Evolutionary conservation across 2,113 vertebrate genomes (phyloP), one percentile per base, ranked within the genome.

Genomic region (Calyptomena viridis): DNA sequence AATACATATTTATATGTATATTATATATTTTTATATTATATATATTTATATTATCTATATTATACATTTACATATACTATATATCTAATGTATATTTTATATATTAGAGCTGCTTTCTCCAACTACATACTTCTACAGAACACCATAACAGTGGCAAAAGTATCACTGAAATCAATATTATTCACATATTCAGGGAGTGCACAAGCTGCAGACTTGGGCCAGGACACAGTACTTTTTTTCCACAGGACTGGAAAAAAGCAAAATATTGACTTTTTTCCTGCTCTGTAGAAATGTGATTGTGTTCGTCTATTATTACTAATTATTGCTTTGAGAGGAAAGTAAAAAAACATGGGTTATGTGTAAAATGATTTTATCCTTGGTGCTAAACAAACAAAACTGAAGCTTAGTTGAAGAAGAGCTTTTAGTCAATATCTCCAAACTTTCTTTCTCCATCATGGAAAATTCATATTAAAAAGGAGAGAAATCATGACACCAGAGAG

Each of bases 151-250:
- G n/a, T 21, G 21, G 31, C 28, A 69, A 33, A 33, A 76, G 20
- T 16, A 75, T 15, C 25, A 12, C 42, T 35, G 33, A 50, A 63
- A 63, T 24, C 55, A 69, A 31, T 24, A 9, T 35, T 52, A 33
- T 35, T 66, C 58, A 72, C 27, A 17, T 16, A 31, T 4, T 39
- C 37, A 33, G 5, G 12, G 49, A 18, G 23, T 56, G 37, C 14
- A 44, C 31, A 39, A 50, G 25, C 21, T 56, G 39, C 33, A 62
- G 22, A 6, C n/a, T 64, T 59, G 22, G 55, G 50, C 23, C 21
- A 74, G 12, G 5, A n/a, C 13, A 25, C 2, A 14, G 7, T 22
- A 42, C n/a, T 2, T n/a, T n/a, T n/a, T n/a, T n/a, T n/a, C n/a
- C n/a, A n/a, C 1, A 9, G 23, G 33, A 44, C 14, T 33, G 49